Evolutionary conservation across 1,140 invertebrate genomes (phyloP).

Genomic region (Drosophila ogumai): DNA sequence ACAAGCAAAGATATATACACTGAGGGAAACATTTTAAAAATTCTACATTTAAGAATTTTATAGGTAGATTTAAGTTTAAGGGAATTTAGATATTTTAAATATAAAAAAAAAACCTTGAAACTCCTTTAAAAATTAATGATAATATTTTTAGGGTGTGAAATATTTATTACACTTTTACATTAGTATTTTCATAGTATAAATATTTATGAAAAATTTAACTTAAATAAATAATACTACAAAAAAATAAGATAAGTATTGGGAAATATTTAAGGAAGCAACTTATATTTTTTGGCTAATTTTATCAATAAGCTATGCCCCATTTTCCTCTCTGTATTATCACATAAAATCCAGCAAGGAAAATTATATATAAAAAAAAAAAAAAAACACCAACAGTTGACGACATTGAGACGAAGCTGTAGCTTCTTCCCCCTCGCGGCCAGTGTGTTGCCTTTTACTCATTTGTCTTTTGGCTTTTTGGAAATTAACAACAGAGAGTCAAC

Average conservation of each 20-base stretch:
- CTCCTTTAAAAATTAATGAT: too few species aligned
- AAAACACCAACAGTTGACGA: constrained; percentile 45
- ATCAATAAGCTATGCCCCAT: neutral
- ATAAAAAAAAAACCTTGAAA: too few species aligned
- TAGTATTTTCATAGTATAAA: neutral
- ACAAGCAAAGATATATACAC: neutral
- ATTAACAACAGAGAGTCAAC: constrained; percentile 71
- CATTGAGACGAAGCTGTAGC: constrained; percentile 61
- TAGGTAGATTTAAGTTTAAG: too few species aligned
- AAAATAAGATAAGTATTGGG: neutral
- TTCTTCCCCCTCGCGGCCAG: neutral
- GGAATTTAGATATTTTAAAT: neutral
- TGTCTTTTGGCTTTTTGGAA: constrained; percentile 82
- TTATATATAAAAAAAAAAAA: neutral
- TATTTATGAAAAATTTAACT: neutral
- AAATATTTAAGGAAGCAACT: neutral
- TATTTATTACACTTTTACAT: too few species aligned
- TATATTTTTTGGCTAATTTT: neutral
- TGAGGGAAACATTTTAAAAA: neutral
- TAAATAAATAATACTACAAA: neutral
- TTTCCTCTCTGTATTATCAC: constrained; percentile 7
- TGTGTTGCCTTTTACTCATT: constrained; percentile 75
- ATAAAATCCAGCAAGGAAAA: constrained; percentile 20
- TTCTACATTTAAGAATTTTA: too few species aligned
- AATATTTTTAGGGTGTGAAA: too few species aligned